These are phyloP conservation scores for Myzus persicae DNA, from an alignment of 1,140 invertebrate species.

Conservation along the genomic window DNA sequence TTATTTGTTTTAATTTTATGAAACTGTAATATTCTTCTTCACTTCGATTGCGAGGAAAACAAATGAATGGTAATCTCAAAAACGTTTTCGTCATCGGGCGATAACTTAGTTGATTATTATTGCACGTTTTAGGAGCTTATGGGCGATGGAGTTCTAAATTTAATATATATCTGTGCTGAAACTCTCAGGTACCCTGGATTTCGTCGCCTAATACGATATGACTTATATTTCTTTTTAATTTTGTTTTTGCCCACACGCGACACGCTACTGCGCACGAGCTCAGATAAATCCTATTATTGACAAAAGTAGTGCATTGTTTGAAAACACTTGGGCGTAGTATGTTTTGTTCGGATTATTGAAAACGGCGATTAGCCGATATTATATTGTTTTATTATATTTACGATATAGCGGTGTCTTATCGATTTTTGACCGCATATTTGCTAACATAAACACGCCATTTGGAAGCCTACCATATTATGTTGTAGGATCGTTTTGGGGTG, in stretches of 20 bases:
- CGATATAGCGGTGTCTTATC: background rate
- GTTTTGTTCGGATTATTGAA: background rate
- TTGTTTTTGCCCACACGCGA: background rate
- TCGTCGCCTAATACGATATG: background rate
- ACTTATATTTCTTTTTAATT: background rate
- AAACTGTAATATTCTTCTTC: background rate
- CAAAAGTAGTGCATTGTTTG: background rate
- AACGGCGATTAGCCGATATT: background rate
- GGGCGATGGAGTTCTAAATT: background rate
- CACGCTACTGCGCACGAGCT: background rate
- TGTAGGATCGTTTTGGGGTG: background rate
- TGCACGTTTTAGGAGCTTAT: background rate
- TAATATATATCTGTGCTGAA: background rate
- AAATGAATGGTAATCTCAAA: background rate
- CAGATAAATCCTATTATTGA: background rate
- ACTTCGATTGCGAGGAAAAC: background rate
- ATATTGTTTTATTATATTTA: background rate
- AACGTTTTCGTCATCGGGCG: background rate
- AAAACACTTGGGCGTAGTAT: background rate
- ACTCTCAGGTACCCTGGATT: background rate
- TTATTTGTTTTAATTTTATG: too few relatives aligned
- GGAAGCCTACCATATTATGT: too few relatives aligned
- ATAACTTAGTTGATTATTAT: background rate
- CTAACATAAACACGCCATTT: background rate
- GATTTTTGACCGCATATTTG: background rate